phyloP scores from a whole-genome alignment of 2,888 invertebrate species.

The Lagria hirta region DNA sequence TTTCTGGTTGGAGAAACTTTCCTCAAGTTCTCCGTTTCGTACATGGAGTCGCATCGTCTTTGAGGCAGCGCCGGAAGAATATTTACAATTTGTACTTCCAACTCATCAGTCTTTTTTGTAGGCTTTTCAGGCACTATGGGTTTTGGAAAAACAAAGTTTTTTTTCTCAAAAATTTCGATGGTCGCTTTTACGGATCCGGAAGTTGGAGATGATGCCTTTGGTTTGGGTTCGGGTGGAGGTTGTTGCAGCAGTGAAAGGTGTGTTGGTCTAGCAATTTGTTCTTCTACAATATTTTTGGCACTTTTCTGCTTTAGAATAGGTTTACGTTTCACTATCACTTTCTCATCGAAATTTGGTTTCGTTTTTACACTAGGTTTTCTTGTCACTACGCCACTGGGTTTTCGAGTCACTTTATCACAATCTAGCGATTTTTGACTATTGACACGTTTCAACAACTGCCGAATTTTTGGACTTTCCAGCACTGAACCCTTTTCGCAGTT shows the following conservation, averaged over 20 bases:
- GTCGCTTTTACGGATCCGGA: slow-evolving; percentile 44
- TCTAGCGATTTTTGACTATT: slow-evolving; percentile 37
- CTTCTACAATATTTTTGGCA: slow-evolving; percentile 46
- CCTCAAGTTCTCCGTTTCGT: slow-evolving; percentile 40
- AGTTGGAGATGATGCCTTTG: slow-evolving; percentile 19
- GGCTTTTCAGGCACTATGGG: slow-evolving; percentile 65
- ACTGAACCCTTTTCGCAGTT: slow-evolving; percentile 54
- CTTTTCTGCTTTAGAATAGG: slow-evolving; percentile 29
- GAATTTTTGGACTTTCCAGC: slow-evolving; percentile 59
- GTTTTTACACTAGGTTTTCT: slow-evolving; percentile 56
- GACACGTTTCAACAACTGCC: slow-evolving; percentile 54
- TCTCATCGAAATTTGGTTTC: slow-evolving; percentile 41
- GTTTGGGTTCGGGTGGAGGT: slow-evolving; percentile 28
- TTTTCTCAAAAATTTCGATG: slow-evolving; percentile 50
- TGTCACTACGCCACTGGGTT: slow-evolving; percentile 49
- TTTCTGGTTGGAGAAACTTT: slow-evolving; percentile 26
- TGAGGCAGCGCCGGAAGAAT: slow-evolving; percentile 43
- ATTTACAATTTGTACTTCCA: slow-evolving; percentile 43
- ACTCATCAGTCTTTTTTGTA: slow-evolving; percentile 41
- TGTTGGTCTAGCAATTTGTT: slow-evolving; percentile 35
- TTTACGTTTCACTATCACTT: slow-evolving; percentile 32
- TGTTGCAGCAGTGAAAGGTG: slow-evolving; percentile 7
- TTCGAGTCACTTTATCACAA: slow-evolving; percentile 29
- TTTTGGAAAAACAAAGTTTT: slow-evolving; percentile 53
- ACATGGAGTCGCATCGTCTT: slow-evolving; percentile 44